phyloP scores from a whole-genome alignment of 2,113 vertebrate genomes.

The Abramis brama region DNA sequence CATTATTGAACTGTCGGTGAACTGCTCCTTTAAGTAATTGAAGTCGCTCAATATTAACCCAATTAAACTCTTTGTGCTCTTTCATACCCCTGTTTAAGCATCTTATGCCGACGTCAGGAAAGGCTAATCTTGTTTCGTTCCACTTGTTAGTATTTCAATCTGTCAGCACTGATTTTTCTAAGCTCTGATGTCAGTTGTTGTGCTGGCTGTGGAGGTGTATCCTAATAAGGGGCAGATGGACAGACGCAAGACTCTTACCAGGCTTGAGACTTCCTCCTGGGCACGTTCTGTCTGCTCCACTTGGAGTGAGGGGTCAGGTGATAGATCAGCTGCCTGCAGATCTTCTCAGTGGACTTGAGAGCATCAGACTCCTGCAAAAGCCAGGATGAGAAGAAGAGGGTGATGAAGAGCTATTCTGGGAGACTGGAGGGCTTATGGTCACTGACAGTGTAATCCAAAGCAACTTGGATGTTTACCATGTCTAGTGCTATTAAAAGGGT shows the following conservation, averaged over 20 bases:
- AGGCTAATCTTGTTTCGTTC: constrained; percentile 1
- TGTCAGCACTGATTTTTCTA: not conserved
- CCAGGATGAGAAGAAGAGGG: not conserved
- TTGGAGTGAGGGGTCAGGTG: constrained; percentile 89
- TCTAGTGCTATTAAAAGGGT: not conserved
- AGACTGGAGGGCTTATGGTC: not conserved
- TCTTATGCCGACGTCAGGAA: constrained; percentile 15
- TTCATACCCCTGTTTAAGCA: not conserved
- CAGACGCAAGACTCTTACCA: constrained; percentile 73
- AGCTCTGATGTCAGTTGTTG: constrained; percentile 24
- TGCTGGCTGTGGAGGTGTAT: constrained; percentile 21
- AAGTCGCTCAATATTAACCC: not conserved
- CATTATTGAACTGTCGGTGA: not conserved
- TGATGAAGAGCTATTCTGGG: not conserved
- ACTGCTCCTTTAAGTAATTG: not conserved
- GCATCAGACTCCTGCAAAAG: constrained; percentile 80
- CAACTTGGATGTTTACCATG: not conserved
- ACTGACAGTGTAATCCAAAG: not conserved
- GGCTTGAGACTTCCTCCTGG: constrained; percentile 80
- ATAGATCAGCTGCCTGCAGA: constrained; percentile 89
- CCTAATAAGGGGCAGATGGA: constrained; percentile 10
- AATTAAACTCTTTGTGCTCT: not conserved
- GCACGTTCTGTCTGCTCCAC: constrained; percentile 75
- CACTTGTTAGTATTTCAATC: not conserved
- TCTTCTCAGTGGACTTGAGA: constrained; percentile 85